A percentile compares a stretch with the other conserved stretches of the same genome.
Evolutionary conservation across 2,113 vertebrate species (phyloP).

Genomic region (Brachyhypopomus occidentalis): DNA sequence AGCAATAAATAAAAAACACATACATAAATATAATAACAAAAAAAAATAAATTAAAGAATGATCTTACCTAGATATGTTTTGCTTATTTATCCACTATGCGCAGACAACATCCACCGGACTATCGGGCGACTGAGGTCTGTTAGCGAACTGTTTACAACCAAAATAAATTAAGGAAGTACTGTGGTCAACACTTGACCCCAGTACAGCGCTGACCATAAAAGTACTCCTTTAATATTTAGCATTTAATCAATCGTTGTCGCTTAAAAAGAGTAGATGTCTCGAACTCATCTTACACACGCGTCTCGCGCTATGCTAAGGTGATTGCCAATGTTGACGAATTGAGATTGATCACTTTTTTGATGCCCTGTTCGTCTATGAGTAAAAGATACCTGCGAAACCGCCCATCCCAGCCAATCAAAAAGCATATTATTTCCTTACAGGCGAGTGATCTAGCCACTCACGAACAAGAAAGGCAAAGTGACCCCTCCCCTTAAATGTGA

Average conservation of each 20-base stretch:
- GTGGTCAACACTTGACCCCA: background rate
- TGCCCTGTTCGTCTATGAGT: slow-evolving; percentile 81
- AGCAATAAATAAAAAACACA: background rate
- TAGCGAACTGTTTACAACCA: background rate
- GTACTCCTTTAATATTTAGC: background rate
- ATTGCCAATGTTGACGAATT: slow-evolving; percentile 80
- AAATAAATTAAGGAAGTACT: background rate
- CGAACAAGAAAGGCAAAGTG: slow-evolving; percentile 36
- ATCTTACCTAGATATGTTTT: slow-evolving; percentile 6
- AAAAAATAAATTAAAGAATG: background rate
- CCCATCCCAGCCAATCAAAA: slow-evolving; percentile 78
- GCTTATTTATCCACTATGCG: slow-evolving; percentile 12
- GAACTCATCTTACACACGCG: slow-evolving; percentile 60
- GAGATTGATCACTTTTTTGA: slow-evolving; percentile 84
- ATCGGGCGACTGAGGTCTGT: background rate
- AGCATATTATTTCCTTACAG: slow-evolving; percentile 55
- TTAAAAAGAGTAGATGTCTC: slow-evolving; percentile 60
- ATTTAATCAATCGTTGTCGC: slow-evolving; percentile 12
- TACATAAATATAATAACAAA: background rate
- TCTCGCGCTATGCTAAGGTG: slow-evolving; percentile 60
- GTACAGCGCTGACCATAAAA: background rate
- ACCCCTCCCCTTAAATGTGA: slow-evolving; percentile 45
- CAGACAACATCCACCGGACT: slow-evolving; percentile 12
- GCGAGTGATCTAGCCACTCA: slow-evolving; percentile 72
- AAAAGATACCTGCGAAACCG: slow-evolving; percentile 75